Base-by-base conservation (phyloP, 2,113 vertebrate species). In the Kryptolebias marmoratus region DNA sequence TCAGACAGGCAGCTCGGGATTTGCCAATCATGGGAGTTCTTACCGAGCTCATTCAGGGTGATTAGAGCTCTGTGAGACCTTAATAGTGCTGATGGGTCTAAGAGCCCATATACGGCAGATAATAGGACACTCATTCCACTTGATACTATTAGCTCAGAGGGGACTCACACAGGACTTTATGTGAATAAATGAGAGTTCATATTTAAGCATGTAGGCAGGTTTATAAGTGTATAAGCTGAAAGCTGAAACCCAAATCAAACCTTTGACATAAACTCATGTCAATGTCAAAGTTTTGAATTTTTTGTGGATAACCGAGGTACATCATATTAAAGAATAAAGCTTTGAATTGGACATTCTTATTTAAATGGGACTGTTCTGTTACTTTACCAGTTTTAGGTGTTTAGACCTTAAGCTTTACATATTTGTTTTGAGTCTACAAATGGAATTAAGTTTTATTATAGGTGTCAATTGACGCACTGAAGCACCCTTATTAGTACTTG, bases 11-110 rank as follows among this genome's bases (percentile, higher is more conserved):
- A 42, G 82, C 77, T 62, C 30, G 75, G 87, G 86, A 87, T 85
- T 85, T 83, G 82, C 79, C 83, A 74, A 48, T 87, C 85, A 79
- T 47, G 6, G 57, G 32, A 10, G 42, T 69, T 82, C 86, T 87
- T 76, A 54, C 61, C 58, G 6, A 77, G 82, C 87, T 90, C 80
- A 83, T 90, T 90, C 74, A 31, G 64, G 64, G 85, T 77, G 90
- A 92, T 91, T 88, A 86, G 72, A 39, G 59, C 76, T 71, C 76
- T 67, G 71, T 8, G 73, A 27, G 44, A 64, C 73, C 61, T 57
- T 89, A 87, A 90, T 84, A 65, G 78, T 70, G 67, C 75, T 79
- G 80, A 83, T 52, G 74, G 70, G 63, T 55, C 70, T 82, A 69
- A 83, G 60, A 67, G 42, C 39, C 65, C 74, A 48, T 73, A 62